These are phyloP conservation scores for Phacellophora camtschatica DNA, from an alignment of 30 jellyfish, hydroid and myxozoan genomes.

Conservation along the genomic window DNA sequence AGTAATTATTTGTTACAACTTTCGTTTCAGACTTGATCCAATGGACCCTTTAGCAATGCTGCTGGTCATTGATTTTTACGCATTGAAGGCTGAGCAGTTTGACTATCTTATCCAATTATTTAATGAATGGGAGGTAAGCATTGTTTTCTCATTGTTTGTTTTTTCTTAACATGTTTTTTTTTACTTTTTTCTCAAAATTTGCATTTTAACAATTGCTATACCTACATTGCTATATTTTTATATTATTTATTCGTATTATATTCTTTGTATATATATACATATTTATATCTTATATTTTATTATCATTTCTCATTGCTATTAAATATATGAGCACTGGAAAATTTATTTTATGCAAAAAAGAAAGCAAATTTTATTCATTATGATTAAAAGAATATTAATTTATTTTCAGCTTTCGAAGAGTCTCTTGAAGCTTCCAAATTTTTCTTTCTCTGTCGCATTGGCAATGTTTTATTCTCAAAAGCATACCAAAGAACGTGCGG, in stretches of 20 bases:
- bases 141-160: background rate
- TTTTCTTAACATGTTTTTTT: too few relatives aligned
- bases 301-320: too few relatives aligned
- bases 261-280: too few relatives aligned
- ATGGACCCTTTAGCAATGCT: constrained; percentile 87
- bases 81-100: constrained; percentile 81
- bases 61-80: constrained; percentile 81
- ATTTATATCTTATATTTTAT: too few relatives aligned
- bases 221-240: too few relatives aligned
- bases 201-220: too few relatives aligned
- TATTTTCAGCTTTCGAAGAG: constrained; percentile 54
- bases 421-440: constrained; percentile 87
- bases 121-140: constrained; percentile 77
- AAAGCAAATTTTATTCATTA: too few relatives aligned
- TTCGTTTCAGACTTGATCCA: constrained; percentile 67
- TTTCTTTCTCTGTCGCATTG: constrained; percentile 86
- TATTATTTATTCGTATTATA: too few relatives aligned
- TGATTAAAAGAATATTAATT: too few relatives aligned
- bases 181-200: too few relatives aligned
- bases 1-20: background rate
- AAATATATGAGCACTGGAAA: too few relatives aligned
- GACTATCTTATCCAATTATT: constrained; percentile 55
- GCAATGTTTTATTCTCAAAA: constrained; percentile 65
- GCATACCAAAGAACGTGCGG: constrained; percentile 68
- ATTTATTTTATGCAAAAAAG: too few relatives aligned